Evolutionary conservation across 2,888 invertebrate species (phyloP), one percentile per base, ranked within the genome.

Genomic region (Drosophila kanekoi): DNA sequence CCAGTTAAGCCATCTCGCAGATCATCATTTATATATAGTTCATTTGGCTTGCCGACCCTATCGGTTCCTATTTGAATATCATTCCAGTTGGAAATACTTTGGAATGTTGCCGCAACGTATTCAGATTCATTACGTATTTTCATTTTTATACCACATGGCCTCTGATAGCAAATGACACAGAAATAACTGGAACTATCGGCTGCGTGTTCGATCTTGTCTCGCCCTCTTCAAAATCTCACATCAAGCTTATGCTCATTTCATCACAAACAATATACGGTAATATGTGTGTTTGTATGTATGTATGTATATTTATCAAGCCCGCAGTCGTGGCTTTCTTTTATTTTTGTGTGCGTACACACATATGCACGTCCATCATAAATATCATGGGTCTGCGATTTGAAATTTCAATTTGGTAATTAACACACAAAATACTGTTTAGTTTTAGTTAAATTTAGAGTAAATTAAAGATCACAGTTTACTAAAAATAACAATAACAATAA

Each of bases 101-200:
- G 51, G 57, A 73, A 63, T 60, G 53, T 58, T 48, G 45, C 33
- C 37, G 28, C 53, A 54, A 69, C 59, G 47, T 63, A 52, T 53
- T 54, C 43, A 47, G 44, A 49, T 57, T 82, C 54, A 67, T 66
- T 79, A 51, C 57, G 66, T 64, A 79, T 73, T 80, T 62, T 77
- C 60, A 81, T 81, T 58, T 65, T 79, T 60, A 72, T 71, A 77
- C 70, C 66, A 73, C 77, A 81, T 81, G 83, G 62, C 71, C 73
- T 62, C 18, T 59, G 49, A 59, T 51, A 47, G 20, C 44, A 41
- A 38, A 58, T 57, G 37, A 40, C 32, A 64, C 52, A 45, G 43
- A 68, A 49, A 40, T 48, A 44, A 41, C 14, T 33, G 23, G 41
- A 41, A 32, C 38, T 18, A 57, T 58, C 32, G 33, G 10, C 10